phyloP scores from a whole-genome alignment of 2,797 vertebrate species.

The Podarcis lilfordi region DNA sequence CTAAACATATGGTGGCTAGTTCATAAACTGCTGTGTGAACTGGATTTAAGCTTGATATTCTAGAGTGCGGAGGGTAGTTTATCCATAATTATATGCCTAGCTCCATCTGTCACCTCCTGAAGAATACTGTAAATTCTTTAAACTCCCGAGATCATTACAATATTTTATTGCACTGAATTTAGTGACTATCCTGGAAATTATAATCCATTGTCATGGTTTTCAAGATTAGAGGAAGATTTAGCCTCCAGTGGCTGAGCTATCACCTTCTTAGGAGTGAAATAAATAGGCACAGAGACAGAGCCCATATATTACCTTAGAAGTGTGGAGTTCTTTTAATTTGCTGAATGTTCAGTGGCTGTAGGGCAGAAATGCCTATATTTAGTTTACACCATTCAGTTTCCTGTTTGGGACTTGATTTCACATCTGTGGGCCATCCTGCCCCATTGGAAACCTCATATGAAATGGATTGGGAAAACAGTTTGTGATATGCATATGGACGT shows the following conservation, averaged over 20 bases:
- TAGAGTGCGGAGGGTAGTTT: not conserved
- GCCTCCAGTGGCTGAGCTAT: not conserved
- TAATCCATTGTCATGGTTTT: constrained; percentile 8
- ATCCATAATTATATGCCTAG: not conserved
- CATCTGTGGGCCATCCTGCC: too few relatives aligned
- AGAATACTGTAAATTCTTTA: constrained; percentile 5
- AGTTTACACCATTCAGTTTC: not conserved
- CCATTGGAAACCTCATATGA: not conserved
- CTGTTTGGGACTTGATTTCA: not conserved
- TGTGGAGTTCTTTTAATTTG: not conserved
- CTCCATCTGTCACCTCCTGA: not conserved
- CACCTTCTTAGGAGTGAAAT: constrained; percentile 12
- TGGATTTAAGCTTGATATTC: constrained; percentile 4
- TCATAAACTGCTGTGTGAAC: not conserved
- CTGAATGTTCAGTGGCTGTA: not conserved
- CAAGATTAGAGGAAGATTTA: constrained; percentile 10
- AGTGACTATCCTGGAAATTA: not conserved
- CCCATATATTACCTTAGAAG: not conserved
- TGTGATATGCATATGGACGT: not conserved
- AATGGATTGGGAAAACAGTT: not conserved
- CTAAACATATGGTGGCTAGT: not conserved
- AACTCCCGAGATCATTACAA: not conserved
- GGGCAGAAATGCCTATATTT: not conserved
- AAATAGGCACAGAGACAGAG: not conserved
- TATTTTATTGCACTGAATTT: constrained; percentile 8